Percentiles rank a stretch among this genome's conserved stretches.
phyloP scores from a whole-genome alignment of 2,888 invertebrate genomes.

The Alsophila aescularia region DNA sequence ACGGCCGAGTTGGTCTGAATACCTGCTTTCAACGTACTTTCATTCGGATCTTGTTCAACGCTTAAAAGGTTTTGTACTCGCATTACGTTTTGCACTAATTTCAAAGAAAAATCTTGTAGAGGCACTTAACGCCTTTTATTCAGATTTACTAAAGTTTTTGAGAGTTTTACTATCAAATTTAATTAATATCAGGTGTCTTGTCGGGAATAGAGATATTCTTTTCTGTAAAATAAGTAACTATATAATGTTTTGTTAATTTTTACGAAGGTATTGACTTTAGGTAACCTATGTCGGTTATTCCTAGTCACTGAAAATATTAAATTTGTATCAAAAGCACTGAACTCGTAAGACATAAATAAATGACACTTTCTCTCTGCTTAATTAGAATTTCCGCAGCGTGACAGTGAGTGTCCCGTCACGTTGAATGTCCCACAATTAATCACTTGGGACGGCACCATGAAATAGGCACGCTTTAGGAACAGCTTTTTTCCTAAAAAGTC shows the following conservation, averaged over 20 bases:
- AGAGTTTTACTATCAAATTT: no score
- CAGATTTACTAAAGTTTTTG: neutral
- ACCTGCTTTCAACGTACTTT: neutral
- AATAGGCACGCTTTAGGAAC: neutral
- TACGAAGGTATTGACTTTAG: neutral
- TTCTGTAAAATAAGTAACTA: no score
- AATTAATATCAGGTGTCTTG: no score
- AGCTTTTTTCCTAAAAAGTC: constrained; percentile 1
- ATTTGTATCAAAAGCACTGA: neutral
- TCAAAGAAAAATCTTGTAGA: neutral
- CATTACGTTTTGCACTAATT: neutral
- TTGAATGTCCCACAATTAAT: constrained; percentile 49
- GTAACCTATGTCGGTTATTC: neutral
- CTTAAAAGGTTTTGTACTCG: neutral
- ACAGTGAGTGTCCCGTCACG: constrained; percentile 42
- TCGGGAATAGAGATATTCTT: no score
- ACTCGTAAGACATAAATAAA: constrained; percentile 41
- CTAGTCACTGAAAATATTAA: neutral
- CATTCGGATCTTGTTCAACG: neutral
- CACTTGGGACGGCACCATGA: constrained; percentile 39
- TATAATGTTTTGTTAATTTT: no score
- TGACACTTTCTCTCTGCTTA: constrained; percentile 42
- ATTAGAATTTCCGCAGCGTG: constrained; percentile 47
- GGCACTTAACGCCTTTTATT: no score
- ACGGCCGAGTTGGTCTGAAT: neutral